Evolutionary conservation across 2,888 invertebrate species (phyloP).

Genomic region (Spilarctia lutea): DNA sequence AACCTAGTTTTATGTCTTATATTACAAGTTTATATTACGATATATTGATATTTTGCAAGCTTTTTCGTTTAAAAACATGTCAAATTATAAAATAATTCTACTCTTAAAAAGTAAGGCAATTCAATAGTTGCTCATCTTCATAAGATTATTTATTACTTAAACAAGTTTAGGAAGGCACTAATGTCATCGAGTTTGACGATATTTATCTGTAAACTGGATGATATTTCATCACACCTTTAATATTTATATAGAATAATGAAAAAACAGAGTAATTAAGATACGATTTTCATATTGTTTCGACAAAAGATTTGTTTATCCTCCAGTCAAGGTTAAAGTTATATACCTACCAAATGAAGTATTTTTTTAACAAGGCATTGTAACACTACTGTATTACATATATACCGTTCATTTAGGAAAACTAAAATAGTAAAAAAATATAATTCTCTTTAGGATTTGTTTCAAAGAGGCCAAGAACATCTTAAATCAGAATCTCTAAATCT

Average conservation of each 20-base stretch:
- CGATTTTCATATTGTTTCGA: background rate
- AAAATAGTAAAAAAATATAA: conserved; percentile 1
- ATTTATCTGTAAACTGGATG: background rate
- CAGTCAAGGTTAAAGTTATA: conserved; percentile 8
- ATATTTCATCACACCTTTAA: background rate
- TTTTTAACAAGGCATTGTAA: conserved; percentile 4
- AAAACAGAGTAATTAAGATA: background rate
- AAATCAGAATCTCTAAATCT: conserved; percentile 25
- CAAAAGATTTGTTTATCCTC: conserved; percentile 5
- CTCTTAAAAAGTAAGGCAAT: background rate
- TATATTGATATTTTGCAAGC: background rate
- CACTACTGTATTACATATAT: background rate
- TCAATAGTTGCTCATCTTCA: background rate
- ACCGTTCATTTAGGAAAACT: conserved; percentile 1
- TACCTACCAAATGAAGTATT: background rate
- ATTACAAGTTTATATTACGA: too few species aligned
- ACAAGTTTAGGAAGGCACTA: background rate
- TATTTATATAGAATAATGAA: background rate
- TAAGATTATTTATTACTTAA: background rate
- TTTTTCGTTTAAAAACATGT: background rate
- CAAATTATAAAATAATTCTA: background rate
- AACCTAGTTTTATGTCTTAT: background rate
- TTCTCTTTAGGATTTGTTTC: conserved; percentile 22
- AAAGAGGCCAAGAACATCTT: conserved; percentile 45
- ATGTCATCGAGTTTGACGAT: background rate